Evolutionary conservation across 2,113 vertebrate species (phyloP).

Genomic region (Microcebus tavaratra): DNA sequence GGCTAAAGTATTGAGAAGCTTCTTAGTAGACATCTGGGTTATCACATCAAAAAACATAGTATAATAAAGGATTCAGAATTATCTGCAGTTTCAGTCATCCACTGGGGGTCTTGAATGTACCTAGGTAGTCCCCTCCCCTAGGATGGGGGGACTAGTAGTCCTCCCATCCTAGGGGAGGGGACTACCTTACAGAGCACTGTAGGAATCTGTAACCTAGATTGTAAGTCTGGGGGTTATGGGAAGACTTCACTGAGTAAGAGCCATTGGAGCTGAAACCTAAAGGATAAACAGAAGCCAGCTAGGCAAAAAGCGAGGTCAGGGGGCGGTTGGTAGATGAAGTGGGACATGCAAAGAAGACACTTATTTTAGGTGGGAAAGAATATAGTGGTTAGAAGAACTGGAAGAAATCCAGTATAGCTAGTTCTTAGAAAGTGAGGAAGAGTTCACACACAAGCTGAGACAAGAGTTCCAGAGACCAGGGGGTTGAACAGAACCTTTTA

Average conservation of each 20-base stretch:
- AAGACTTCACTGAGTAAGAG: not conserved
- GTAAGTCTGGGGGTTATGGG: not conserved
- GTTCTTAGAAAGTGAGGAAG: slow-evolving; percentile 9
- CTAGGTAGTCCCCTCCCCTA: not conserved
- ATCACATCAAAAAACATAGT: not conserved
- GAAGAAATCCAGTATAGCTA: not conserved
- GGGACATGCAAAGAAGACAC: not conserved
- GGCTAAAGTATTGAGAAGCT: too few species aligned
- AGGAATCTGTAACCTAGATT: not conserved
- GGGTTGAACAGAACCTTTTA: not conserved
- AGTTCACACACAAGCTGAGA: not conserved
- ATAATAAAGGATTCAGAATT: not conserved
- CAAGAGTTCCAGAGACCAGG: not conserved
- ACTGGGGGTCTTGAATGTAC: not conserved
- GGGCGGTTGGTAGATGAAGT: not conserved
- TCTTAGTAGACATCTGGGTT: not conserved
- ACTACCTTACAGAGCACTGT: not conserved
- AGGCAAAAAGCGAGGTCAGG: fast-evolving
- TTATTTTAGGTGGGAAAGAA: not conserved
- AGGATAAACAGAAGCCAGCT: not conserved
- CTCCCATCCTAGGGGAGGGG: not conserved
- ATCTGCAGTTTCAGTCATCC: not conserved
- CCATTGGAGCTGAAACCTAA: not conserved
- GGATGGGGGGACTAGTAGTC: not conserved
- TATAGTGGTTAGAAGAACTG: not conserved